Percentiles rank a stretch among this genome's conserved stretches.
These are phyloP conservation scores for Pelvicachromis taeniatus DNA, from an alignment of 2,113 vertebrate genomes.

Conservation along the genomic window DNA sequence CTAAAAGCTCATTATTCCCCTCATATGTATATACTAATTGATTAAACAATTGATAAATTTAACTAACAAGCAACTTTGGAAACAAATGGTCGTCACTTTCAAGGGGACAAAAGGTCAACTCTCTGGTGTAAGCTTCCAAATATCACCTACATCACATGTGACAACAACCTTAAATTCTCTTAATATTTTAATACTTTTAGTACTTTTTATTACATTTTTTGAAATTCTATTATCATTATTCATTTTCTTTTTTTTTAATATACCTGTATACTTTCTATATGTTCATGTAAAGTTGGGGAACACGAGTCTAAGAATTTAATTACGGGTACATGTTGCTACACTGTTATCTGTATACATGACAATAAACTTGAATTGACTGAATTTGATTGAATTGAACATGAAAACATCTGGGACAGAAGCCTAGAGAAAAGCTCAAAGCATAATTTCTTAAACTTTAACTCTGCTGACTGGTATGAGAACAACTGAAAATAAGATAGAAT, in stretches of 20 bases:
- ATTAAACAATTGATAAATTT: background rate
- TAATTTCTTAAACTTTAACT: background rate
- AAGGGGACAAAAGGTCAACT: background rate
- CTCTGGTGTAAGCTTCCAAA: background rate
- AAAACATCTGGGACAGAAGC: background rate
- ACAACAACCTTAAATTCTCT: too few species aligned
- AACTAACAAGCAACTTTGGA: background rate
- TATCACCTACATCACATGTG: background rate
- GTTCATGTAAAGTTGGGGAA: too few species aligned
- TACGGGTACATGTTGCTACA: too few species aligned
- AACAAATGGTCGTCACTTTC: background rate
- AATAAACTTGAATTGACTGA: too few species aligned
- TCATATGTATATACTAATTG: background rate
- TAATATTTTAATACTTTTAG: too few species aligned
- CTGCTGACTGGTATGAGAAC: background rate
- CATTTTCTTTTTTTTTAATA: too few species aligned
- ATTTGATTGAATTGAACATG: background rate
- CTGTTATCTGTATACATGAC: too few species aligned
- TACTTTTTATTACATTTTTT: too few species aligned
- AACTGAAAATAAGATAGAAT: background rate
- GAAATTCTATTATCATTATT: too few species aligned
- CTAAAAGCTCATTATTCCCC: background rate
- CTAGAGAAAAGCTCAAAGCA: background rate
- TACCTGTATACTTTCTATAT: too few species aligned
- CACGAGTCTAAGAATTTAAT: too few species aligned